These are phyloP conservation scores for Odontesthes bonariensis DNA, from an alignment of 2,113 vertebrate genomes.

Conservation along the genomic window DNA sequence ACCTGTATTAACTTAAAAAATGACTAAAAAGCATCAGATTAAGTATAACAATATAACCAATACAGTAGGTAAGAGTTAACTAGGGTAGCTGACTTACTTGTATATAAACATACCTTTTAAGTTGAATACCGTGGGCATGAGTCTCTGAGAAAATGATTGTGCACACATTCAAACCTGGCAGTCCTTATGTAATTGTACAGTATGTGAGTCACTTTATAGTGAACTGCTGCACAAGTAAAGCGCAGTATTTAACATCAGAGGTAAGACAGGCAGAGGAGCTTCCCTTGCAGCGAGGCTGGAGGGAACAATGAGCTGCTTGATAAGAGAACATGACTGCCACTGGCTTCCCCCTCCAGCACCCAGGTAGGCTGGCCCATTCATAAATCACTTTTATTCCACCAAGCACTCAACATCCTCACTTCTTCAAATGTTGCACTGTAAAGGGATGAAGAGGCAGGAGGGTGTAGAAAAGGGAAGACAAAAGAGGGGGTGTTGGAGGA, in stretches of 20 bases:
- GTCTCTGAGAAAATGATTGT: conserved; percentile 6
- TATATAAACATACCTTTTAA: neutral
- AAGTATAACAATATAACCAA: neutral
- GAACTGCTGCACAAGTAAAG: conserved; percentile 40
- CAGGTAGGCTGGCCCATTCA: conserved; percentile 79
- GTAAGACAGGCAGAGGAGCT: conserved; percentile 54
- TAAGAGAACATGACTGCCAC: conserved; percentile 73
- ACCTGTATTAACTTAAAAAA: neutral
- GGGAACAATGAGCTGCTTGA: conserved; percentile 77
- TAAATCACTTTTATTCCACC: conserved; percentile 84
- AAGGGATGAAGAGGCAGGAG: conserved; percentile 69
- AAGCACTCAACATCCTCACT: conserved; percentile 79
- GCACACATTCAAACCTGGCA: conserved; percentile 26
- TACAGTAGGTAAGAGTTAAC: neutral
- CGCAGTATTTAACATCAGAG: conserved; percentile 55
- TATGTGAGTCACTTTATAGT: conserved; percentile 62
- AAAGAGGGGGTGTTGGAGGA: conserved; percentile 16
- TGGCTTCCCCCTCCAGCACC: conserved; percentile 75
- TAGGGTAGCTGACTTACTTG: neutral
- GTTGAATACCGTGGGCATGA: neutral
- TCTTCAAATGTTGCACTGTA: conserved; percentile 80
- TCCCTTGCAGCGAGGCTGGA: conserved; percentile 75
- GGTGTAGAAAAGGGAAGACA: conserved; percentile 24
- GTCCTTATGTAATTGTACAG: conserved; percentile 39
- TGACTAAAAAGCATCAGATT: neutral